A percentile compares a stretch with the other conserved stretches of the same genome.
Evolutionary conservation across 2,888 invertebrate species (phyloP).

Genomic region (Megalurothrips usitatus): DNA sequence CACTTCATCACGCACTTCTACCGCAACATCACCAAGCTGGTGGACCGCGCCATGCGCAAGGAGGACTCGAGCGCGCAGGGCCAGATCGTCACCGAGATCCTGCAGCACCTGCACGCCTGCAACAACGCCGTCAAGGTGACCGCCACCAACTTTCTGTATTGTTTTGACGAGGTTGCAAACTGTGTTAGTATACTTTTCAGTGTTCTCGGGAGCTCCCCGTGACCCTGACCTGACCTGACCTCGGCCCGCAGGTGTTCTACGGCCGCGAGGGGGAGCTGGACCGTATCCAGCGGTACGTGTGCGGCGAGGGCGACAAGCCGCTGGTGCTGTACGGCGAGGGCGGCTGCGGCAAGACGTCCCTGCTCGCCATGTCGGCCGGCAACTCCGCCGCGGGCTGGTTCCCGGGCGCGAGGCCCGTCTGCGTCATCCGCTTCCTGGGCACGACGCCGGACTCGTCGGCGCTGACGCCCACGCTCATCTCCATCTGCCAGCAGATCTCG

Average conservation of each 20-base stretch:
- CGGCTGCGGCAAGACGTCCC: conserved; percentile 96
- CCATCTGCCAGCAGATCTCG: conserved; percentile 91
- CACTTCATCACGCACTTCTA: conserved; percentile 94
- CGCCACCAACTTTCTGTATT: background rate
- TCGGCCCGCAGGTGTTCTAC: conserved; percentile 67
- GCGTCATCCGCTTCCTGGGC: conserved; percentile 87
- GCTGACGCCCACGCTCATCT: conserved; percentile 87
- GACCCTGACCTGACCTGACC: conserved; percentile 17
- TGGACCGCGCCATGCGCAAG: conserved; percentile 92
- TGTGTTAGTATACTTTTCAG: too few relatives aligned
- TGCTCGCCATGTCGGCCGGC: conserved; percentile 87
- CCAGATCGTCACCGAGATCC: conserved; percentile 86
- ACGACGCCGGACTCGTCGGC: conserved; percentile 97
- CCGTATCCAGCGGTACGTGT: conserved; percentile 76
- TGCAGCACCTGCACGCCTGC: conserved; percentile 93
- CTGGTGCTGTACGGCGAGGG: conserved; percentile 91
- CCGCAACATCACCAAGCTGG: conserved; percentile 83
- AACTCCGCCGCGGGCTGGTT: conserved; percentile 72
- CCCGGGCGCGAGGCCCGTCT: conserved; percentile 69
- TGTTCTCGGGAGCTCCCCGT: background rate
- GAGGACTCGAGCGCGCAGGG: conserved; percentile 92
- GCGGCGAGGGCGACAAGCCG: conserved; percentile 79
- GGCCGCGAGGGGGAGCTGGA: conserved; percentile 83
- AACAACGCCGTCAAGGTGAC: conserved; percentile 80
- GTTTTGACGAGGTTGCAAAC: too few relatives aligned